Evolutionary conservation across 2,113 vertebrate genomes (phyloP).

Genomic region (Arizona elegans): DNA sequence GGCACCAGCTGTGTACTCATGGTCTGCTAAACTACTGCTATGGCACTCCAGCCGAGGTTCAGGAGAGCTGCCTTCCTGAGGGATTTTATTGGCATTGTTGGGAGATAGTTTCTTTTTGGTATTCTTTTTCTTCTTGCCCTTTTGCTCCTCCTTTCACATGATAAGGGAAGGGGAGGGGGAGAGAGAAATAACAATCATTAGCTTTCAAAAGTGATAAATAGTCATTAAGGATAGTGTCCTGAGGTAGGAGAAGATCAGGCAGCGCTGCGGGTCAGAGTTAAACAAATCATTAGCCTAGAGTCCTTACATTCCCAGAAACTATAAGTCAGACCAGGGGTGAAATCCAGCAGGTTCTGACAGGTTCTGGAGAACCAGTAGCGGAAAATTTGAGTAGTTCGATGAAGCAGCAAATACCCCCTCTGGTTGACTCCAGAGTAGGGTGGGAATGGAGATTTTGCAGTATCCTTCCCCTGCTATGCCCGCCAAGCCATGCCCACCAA

Average conservation of each 20-base stretch:
- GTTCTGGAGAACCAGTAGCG: too few relatives aligned
- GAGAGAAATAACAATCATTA: slow-evolving; percentile 59
- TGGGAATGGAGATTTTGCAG: too few relatives aligned
- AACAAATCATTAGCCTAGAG: not conserved
- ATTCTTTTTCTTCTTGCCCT: slow-evolving; percentile 94
- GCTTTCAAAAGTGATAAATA: slow-evolving; percentile 23
- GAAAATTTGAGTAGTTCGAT: too few relatives aligned
- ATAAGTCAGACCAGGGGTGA: not conserved
- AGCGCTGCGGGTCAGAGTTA: not conserved
- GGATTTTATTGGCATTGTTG: slow-evolving; percentile 74
- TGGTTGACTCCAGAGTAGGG: too few relatives aligned
- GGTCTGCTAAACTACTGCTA: slow-evolving; percentile 85
- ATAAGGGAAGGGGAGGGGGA: not conserved
- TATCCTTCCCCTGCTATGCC: too few relatives aligned
- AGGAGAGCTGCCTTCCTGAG: slow-evolving; percentile 89
- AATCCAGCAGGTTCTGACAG: too few relatives aligned
- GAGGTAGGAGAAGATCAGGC: not conserved
- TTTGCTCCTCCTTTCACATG: slow-evolving; percentile 89
- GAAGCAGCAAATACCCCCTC: too few relatives aligned
- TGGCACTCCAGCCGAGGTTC: slow-evolving; percentile 85
- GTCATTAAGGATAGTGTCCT: not conserved
- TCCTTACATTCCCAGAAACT: not conserved
- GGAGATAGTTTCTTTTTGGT: slow-evolving; percentile 88
- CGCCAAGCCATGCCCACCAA: too few relatives aligned
- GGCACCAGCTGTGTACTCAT: slow-evolving; percentile 84